These are phyloP conservation scores for Xanthia togata DNA, from an alignment of 2,888 invertebrate species.

Conservation along the genomic window DNA sequence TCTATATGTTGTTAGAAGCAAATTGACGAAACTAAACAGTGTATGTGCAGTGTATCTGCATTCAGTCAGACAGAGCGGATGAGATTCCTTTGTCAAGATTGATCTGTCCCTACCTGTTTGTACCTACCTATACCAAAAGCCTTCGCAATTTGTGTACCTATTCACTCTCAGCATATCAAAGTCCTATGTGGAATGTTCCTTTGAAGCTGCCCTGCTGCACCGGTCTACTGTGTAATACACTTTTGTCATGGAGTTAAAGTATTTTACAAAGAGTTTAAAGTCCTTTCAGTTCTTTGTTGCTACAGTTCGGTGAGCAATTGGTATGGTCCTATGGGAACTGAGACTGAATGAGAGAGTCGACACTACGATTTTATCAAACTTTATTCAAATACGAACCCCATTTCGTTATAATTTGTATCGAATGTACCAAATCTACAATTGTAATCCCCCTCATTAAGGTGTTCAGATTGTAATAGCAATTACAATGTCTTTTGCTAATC, in stretches of 20 bases:
- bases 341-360: background rate
- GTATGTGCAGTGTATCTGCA: background rate
- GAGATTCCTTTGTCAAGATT: background rate
- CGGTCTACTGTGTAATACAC: background rate
- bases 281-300: conserved; percentile 35
- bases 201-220: conserved; percentile 15
- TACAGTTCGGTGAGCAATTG: conserved; percentile 4
- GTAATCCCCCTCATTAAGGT: conserved; percentile 40
- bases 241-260: conserved; percentile 19
- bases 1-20: background rate
- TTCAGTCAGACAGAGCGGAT: background rate
- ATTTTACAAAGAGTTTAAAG: conserved; percentile 28
- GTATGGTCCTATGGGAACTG: background rate
- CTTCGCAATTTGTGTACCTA: background rate
- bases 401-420: conserved; percentile 13
- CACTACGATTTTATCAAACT: background rate
- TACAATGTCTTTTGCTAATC: conserved; percentile 65
- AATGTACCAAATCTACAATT: conserved; percentile 36
- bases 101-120: background rate
- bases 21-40: too few species aligned
- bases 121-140: background rate
- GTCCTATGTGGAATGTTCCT: background rate
- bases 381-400: background rate
- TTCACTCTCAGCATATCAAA: conserved; percentile 13
- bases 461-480: conserved; percentile 55